Conservation (phyloP, 2,113 vertebrate genomes). For the Capricornis sumatraensis region DNA sequence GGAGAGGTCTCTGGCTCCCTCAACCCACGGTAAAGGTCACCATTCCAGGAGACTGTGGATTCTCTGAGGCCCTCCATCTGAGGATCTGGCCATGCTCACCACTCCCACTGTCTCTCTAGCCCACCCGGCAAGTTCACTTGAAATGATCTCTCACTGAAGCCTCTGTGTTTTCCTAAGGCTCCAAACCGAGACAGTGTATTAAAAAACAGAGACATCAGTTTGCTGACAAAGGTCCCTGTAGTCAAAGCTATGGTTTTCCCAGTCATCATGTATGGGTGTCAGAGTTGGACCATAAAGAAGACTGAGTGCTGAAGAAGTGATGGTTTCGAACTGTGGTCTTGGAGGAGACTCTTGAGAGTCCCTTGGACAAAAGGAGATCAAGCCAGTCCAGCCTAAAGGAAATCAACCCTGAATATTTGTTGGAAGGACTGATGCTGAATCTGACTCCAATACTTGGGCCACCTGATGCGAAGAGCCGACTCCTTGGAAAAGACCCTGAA, state of each 20-base stretch:
- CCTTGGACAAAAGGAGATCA: not conserved
- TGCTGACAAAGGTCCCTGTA: accelerated
- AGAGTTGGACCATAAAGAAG: not conserved
- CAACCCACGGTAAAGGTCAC: not conserved
- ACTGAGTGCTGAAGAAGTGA: not conserved
- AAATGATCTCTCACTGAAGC: not conserved
- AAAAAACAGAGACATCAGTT: not conserved
- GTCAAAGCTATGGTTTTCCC: not conserved
- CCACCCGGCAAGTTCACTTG: not conserved
- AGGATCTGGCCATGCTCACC: not conserved
- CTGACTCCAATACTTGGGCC: not conserved
- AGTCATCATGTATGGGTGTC: not conserved
- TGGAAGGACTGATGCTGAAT: not conserved
- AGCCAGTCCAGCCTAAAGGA: not conserved
- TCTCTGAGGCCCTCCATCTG: not conserved
- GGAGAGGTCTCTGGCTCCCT: not conserved
- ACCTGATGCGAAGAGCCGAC: no score
- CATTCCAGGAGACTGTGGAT: not conserved
- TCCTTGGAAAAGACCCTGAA: no score
- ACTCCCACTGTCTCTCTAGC: not conserved
- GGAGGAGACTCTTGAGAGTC: not conserved
- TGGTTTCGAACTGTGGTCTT: not conserved
- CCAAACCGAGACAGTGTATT: not conserved
- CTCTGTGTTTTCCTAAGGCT: not conserved
- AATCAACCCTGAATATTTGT: not conserved